phyloP scores from a whole-genome alignment of 2,888 invertebrate genomes.

The Andrena marginata region DNA sequence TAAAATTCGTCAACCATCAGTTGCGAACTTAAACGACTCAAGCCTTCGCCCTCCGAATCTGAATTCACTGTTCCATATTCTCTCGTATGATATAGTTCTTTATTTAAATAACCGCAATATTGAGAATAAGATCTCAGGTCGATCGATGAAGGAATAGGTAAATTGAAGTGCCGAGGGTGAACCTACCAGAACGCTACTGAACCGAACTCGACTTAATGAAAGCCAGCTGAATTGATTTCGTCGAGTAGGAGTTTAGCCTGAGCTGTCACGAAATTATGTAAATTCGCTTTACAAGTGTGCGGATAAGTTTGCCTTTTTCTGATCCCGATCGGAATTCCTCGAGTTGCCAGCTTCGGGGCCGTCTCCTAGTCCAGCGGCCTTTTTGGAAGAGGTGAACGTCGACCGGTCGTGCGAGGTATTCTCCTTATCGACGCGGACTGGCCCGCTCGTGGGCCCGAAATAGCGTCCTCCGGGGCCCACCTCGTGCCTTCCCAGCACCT shows the following conservation, averaged over 20 bases:
- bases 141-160: too few species aligned
- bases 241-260: background rate
- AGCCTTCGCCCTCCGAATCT: too few species aligned
- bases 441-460: conserved; percentile 63
- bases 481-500: conserved; percentile 58
- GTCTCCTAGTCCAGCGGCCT: conserved; percentile 31
- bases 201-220: background rate
- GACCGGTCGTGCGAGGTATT: conserved; percentile 70
- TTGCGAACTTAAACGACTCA: too few species aligned
- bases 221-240: conserved; percentile 35
- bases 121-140: too few species aligned
- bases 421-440: conserved; percentile 70
- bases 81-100: too few species aligned
- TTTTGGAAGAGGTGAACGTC: conserved; percentile 51
- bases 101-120: too few species aligned
- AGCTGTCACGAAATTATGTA: conserved; percentile 55
- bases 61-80: too few species aligned
- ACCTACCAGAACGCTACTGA: too few species aligned
- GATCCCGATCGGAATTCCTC: conserved; percentile 54
- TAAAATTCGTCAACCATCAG: too few species aligned
- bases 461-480: conserved; percentile 62
- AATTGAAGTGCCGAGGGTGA: too few species aligned
- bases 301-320: conserved; percentile 42
- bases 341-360: conserved; percentile 49
- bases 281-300: conserved; percentile 43